Base-by-base conservation (phyloP, 2,797 vertebrate species). In the Peromyscus melanophrys region DNA sequence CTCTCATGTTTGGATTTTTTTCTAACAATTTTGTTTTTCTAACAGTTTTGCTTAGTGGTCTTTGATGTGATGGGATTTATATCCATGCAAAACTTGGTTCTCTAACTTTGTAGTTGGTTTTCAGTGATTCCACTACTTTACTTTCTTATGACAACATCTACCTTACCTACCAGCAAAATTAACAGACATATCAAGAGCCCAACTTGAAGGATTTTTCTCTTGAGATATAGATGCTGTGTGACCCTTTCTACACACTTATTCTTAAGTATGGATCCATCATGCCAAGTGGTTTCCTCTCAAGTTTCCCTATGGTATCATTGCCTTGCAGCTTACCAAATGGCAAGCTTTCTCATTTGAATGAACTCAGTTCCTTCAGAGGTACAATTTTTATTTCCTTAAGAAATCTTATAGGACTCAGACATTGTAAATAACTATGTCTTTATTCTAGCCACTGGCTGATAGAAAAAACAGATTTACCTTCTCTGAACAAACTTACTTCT, bases 401-500 rank as follows among this genome's bases (percentile, higher is more conserved):
- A 93, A 87, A 69, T 88, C 29, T 96, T 82, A 52, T 14, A 65
- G 80, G 89, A 75, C 21, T 90, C 9, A 80, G 55, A 14, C 43
- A 49, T 46, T 63, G 78, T 59, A 90, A 95, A 67, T 40, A 86
- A 49, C 89, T 57, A 31, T 31, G 25, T 92, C 37, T 97, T 96
- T 91, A 78, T 87, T 92, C 61, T 94, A 85, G 43, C 55, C 82
- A 34, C 61, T 89, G 73, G 76, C 69, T 92, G 63, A 83, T 57
- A 63, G 69, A 55, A 16, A 16, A 92, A 65, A 29, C 75, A 69
- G 81, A 93, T 89, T 78, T 5, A 34, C 2, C 23, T 89, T 95
- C 65, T 84, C 57, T 87, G 25, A 96, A 94, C 88, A n/a, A 89
- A 23, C 55, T 89, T 40, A 90, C 52, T 95, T 93, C 57, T 90